phyloP scores from a whole-genome alignment of 1,140 invertebrate species.

The Parapsyche elsis region DNA sequence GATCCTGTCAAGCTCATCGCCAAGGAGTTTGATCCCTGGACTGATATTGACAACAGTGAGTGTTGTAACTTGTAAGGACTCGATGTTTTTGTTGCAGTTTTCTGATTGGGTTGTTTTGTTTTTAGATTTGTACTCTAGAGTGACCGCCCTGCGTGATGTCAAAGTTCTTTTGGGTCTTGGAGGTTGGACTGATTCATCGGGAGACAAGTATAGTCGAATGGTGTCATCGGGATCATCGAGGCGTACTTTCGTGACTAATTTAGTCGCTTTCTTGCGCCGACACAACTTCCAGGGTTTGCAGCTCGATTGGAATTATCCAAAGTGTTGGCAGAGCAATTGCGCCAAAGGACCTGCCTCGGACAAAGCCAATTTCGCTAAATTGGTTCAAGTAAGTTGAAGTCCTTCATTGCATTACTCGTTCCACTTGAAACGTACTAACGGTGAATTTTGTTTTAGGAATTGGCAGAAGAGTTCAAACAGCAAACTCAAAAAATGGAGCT shows the following conservation, averaged over 20 bases:
- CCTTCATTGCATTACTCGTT: background rate
- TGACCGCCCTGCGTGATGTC: conserved; percentile 72
- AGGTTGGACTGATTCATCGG: conserved; percentile 90
- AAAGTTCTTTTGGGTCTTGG: conserved; percentile 84
- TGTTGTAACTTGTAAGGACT: conserved; percentile 46
- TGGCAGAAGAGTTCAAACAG: conserved; percentile 79
- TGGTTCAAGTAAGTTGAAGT: conserved; percentile 71
- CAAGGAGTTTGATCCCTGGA: conserved; percentile 85
- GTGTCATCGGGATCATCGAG: conserved; percentile 73
- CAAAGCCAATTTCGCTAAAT: conserved; percentile 79
- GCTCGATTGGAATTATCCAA: conserved; percentile 92
- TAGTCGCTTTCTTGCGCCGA: conserved; percentile 75
- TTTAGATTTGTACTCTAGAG: conserved; percentile 76
- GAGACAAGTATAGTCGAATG: conserved; percentile 84
- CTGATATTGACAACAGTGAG: conserved; percentile 87
- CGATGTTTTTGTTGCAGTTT: conserved; percentile 1
- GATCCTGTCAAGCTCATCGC: conserved; percentile 80
- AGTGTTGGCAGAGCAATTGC: conserved; percentile 92
- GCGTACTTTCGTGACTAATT: conserved; percentile 76
- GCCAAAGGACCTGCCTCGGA: conserved; percentile 81
- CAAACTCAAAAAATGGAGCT: conserved; percentile 75
- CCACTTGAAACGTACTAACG: background rate
- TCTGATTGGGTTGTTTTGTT: conserved; percentile 45
- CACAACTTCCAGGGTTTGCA: conserved; percentile 86
- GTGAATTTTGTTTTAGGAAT: conserved; percentile 70